Conservation (phyloP, 2,113 vertebrate species). For the Aspiorhynchus laticeps region DNA sequence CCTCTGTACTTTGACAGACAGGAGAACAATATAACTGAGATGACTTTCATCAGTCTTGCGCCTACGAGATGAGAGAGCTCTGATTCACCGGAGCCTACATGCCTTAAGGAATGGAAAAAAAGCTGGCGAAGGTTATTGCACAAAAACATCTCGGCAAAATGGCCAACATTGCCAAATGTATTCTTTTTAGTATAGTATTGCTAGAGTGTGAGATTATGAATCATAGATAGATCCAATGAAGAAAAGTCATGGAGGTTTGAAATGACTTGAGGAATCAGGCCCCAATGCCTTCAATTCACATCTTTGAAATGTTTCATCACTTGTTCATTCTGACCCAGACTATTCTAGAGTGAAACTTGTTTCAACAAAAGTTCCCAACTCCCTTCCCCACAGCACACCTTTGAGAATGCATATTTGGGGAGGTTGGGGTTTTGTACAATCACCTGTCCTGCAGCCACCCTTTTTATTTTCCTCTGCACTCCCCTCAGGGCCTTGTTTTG, state of each 20-base stretch:
- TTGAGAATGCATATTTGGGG: neutral
- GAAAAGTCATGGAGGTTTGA: neutral
- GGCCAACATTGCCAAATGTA: neutral
- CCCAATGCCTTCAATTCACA: neutral
- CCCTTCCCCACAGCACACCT: neutral
- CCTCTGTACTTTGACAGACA: neutral
- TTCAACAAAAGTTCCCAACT: neutral
- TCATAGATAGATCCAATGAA: neutral
- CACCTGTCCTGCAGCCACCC: neutral
- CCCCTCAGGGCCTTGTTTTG: neutral
- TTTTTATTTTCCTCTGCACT: neutral
- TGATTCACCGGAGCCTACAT: constrained; percentile 1
- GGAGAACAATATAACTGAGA: neutral
- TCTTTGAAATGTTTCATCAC: neutral
- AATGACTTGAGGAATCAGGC: neutral
- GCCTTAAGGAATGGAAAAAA: constrained; percentile 20
- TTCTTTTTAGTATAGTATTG: neutral
- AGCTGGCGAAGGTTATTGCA: neutral
- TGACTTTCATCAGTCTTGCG: neutral
- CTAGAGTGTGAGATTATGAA: neutral
- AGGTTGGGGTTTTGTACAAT: neutral
- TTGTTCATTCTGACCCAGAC: neutral
- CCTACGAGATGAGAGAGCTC: neutral
- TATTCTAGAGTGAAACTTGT: constrained; percentile 9
- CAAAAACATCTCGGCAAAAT: neutral